Conservation (phyloP, 2,888 invertebrate genomes). For the Epirrhoe tristata region DNA sequence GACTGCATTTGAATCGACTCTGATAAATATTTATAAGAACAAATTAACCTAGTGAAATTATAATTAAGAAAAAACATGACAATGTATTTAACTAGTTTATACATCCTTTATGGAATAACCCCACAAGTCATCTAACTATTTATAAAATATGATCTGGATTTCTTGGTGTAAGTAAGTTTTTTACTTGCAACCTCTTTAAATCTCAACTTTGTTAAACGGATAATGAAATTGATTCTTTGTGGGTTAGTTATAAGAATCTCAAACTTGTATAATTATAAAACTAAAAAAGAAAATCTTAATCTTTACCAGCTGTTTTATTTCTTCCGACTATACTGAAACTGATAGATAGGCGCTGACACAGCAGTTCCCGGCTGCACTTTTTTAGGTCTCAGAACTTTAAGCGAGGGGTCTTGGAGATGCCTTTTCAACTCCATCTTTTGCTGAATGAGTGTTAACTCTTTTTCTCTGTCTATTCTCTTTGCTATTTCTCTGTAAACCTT, state of each 20-base stretch:
- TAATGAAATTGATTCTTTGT: background rate
- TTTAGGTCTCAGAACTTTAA: conserved; percentile 87
- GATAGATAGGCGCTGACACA: conserved; percentile 89
- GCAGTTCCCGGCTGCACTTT: conserved; percentile 87
- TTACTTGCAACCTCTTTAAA: no score
- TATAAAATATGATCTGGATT: background rate
- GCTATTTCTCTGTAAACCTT: conserved; percentile 90
- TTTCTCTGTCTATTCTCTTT: conserved; percentile 91
- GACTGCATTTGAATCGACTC: conserved; percentile 41
- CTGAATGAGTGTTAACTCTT: conserved; percentile 90
- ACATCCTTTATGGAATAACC: background rate
- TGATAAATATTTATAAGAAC: conserved; percentile 28
- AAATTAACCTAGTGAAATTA: conserved; percentile 40
- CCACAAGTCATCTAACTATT: background rate
- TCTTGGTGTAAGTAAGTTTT: no score
- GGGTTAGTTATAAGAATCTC: background rate
- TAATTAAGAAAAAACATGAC: conserved; percentile 36
- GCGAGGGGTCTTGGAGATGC: conserved; percentile 85
- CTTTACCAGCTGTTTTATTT: conserved; percentile 77
- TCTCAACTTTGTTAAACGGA: no score
- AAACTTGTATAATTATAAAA: conserved; percentile 15
- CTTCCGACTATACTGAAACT: conserved; percentile 93
- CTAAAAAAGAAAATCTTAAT: conserved; percentile 34
- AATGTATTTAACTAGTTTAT: conserved; percentile 15
- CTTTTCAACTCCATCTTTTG: conserved; percentile 91